Evolutionary conservation across 2,888 invertebrate species (phyloP), one percentile per base, ranked within the genome.

Genomic region (Lottia gigantea): DNA sequence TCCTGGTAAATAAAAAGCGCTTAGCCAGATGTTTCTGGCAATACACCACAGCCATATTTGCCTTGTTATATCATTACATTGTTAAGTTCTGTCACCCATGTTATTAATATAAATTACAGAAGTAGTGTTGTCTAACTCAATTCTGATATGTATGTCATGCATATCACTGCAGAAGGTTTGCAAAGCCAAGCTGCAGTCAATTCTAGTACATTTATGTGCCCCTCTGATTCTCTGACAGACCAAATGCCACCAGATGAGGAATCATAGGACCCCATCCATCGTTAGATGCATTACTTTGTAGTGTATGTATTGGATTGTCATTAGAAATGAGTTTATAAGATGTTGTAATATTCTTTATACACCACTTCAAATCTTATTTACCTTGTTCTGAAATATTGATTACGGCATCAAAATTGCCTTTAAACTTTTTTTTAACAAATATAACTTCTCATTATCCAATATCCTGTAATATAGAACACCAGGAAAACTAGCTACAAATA

Each of bases 1-100:
- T n/a, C 49, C 49, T n/a, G 49, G 49, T 15, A 49, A 15, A 19
- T n/a, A 49, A 15, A 16, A 16, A 49, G 40, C 19, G 11, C 19
- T 31, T 3, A 70, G 25, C 40, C 46, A 66, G 16, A 65, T 62
- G 46, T 70, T 66, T 62, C 47, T n/a, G 19, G 65, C 26, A 6
- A 62, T 46, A 19, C 62, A 66, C 70, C 66, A 70, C 46, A 26
- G 6, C 70, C 70, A 70, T 25, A 70, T 70, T 14, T 66, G 15
- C 11, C n/a, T n/a, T 7, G 70, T 66, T 46, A 66, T 26, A 23
- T 11, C n/a, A 46, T 70, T 63, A 46, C 65, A 40, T 14, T 31
- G 11, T 66, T 26, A 11, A 25, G 45, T 62, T 23, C 31, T 70
- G 45, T 66, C 70, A 45, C 66, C 66, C 19, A 62, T 46, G 45